These are phyloP conservation scores for Caradrina kadenii DNA, from an alignment of 2,888 invertebrate species.

Conservation along the genomic window DNA sequence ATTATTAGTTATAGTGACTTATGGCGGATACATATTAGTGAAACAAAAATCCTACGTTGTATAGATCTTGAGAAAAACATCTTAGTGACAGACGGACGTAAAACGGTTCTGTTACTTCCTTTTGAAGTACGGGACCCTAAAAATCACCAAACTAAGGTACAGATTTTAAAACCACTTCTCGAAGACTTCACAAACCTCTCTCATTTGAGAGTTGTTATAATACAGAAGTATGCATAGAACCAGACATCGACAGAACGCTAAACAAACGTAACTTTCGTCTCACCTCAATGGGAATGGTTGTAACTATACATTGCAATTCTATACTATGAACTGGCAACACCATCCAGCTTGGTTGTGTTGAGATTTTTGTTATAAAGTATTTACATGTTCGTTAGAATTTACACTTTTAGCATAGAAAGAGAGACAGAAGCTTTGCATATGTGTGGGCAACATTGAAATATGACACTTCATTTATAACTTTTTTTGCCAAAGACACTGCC, in stretches of 20 bases:
- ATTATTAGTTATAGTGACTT: background rate
- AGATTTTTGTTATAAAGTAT: constrained; percentile 50
- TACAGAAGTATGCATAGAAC: constrained; percentile 64
- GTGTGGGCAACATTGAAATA: background rate
- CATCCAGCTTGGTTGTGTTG: constrained; percentile 57
- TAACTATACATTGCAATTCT: constrained; percentile 56
- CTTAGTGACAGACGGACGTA: background rate
- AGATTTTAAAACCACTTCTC: background rate
- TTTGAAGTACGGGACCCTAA: background rate
- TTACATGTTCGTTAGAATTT: constrained; percentile 9
- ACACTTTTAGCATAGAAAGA: background rate
- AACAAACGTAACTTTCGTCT: constrained; percentile 75
- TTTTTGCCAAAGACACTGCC: too few relatives aligned
- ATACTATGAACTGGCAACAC: constrained; percentile 30
- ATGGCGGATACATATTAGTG: too few relatives aligned
- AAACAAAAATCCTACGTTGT: background rate
- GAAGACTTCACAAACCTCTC: background rate
- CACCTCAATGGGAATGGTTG: constrained; percentile 61
- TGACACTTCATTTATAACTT: too few relatives aligned
- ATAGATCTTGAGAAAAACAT: background rate
- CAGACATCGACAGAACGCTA: constrained; percentile 61
- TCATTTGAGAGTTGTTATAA: background rate
- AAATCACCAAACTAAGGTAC: background rate
- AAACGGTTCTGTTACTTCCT: background rate
- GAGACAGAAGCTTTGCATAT: constrained; percentile 1